Evolutionary conservation across 2,888 invertebrate species (phyloP).

Genomic region (Microplitis manilae): DNA sequence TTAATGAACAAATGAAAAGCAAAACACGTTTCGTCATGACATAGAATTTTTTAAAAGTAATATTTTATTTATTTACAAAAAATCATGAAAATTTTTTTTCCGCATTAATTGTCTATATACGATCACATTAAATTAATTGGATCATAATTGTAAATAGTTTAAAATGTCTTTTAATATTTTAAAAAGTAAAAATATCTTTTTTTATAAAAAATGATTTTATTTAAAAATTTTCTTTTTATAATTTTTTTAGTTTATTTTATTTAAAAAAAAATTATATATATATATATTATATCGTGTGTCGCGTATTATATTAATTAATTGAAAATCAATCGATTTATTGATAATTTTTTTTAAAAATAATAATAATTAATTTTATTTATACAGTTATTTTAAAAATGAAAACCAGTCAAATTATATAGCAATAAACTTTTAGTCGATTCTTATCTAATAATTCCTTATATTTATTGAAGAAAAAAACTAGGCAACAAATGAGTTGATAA

Average conservation of each 20-base stretch:
- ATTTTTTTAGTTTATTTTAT: conserved; percentile 2
- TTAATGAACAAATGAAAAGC: not conserved
- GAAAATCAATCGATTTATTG: not conserved
- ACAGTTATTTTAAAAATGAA: conserved; percentile 22
- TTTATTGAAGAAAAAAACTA: conserved; percentile 31
- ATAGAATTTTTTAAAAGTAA: not conserved
- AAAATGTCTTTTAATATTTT: not conserved
- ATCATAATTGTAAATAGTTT: conserved; percentile 4
- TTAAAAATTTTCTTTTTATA: not conserved
- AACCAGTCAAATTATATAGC: conserved; percentile 50
- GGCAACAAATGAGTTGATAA: conserved; percentile 36
- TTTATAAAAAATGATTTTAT: not conserved
- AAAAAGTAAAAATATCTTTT: not conserved
- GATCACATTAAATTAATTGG: no score
- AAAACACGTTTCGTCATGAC: not conserved
- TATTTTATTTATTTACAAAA: not conserved
- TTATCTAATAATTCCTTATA: conserved; percentile 18
- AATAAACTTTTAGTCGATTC: conserved; percentile 43
- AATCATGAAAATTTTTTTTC: no score
- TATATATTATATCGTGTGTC: not conserved
- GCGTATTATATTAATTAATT: conserved; percentile 13
- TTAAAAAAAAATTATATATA: conserved; percentile 6
- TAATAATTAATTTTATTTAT: not conserved
- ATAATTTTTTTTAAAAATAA: conserved; percentile 10
- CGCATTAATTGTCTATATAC: no score